Percentiles rank a stretch among this genome's conserved stretches.
phyloP scores from a whole-genome alignment of 2,888 invertebrate species.

The Cephus nigrinus region DNA sequence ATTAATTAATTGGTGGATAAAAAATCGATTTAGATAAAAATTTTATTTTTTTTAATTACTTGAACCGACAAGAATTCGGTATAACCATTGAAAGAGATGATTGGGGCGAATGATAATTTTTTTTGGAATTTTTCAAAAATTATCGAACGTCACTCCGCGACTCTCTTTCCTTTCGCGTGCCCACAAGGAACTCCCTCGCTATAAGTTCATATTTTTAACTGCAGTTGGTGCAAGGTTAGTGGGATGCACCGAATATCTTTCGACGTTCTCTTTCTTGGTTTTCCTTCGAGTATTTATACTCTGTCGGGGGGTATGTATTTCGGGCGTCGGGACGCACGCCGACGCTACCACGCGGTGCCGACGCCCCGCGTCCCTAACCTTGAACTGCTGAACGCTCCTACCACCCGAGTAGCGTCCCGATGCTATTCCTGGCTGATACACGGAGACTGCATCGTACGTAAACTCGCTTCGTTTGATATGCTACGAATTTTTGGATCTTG shows the following conservation, averaged over 20 bases:
- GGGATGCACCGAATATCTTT: slow-evolving; percentile 35
- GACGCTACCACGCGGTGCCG: slow-evolving; percentile 28
- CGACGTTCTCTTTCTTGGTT: slow-evolving; percentile 21
- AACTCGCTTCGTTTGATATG: neutral
- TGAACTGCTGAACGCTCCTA: slow-evolving; percentile 54
- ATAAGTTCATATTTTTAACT: slow-evolving; percentile 20
- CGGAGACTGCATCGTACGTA: neutral
- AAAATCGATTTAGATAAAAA: neutral
- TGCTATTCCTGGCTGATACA: slow-evolving; percentile 30
- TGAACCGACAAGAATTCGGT: neutral
- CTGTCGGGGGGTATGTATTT: slow-evolving; percentile 53
- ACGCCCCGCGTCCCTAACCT: slow-evolving; percentile 54
- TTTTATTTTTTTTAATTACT: neutral
- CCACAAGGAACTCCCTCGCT: neutral
- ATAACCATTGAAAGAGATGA: neutral
- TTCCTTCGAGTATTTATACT: slow-evolving; percentile 51
- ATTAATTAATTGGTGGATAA: neutral
- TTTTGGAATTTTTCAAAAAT: neutral
- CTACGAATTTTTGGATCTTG: neutral
- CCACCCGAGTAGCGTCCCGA: slow-evolving; percentile 23
- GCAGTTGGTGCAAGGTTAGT: slow-evolving; percentile 42
- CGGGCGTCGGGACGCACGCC: slow-evolving; percentile 35
- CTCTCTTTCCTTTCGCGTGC: neutral
- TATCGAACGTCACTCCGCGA: neutral
- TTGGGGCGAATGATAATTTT: neutral